phyloP scores from a whole-genome alignment of 2,888 invertebrate genomes.

The Drosophila subsilvestris region DNA sequence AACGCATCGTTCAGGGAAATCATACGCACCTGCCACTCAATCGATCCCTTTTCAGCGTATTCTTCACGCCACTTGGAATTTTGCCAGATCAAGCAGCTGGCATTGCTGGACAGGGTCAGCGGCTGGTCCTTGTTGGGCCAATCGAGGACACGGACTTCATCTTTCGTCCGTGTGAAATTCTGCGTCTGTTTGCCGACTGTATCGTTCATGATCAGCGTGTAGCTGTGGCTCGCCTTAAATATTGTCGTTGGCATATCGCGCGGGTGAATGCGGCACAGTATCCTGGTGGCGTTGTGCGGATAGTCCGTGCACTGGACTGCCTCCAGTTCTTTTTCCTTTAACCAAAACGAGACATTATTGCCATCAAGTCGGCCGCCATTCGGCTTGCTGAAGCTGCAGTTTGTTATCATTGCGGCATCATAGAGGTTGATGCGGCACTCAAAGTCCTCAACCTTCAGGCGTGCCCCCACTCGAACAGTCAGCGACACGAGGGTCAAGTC shows the following conservation, averaged over 20 bases:
- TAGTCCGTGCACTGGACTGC: constrained; percentile 1
- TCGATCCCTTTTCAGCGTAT: neutral
- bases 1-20: neutral
- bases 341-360: neutral
- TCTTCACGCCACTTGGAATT: neutral
- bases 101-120: neutral
- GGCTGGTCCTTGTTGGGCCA: neutral
- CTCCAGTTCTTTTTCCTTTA: neutral
- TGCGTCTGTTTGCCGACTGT: neutral
- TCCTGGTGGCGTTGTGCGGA: neutral
- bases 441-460: neutral
- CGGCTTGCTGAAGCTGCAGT: neutral
- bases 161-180: neutral
- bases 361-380: neutral
- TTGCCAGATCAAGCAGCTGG: neutral
- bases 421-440: neutral
- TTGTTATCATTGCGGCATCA: neutral
- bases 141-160: neutral
- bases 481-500: neutral
- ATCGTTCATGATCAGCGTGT: neutral
- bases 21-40: neutral
- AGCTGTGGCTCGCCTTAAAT: neutral
- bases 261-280: neutral
- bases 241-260: neutral
- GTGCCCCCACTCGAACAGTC: neutral